phyloP scores from a whole-genome alignment of 2,888 invertebrate genomes.

The Micropterix aruncella region DNA sequence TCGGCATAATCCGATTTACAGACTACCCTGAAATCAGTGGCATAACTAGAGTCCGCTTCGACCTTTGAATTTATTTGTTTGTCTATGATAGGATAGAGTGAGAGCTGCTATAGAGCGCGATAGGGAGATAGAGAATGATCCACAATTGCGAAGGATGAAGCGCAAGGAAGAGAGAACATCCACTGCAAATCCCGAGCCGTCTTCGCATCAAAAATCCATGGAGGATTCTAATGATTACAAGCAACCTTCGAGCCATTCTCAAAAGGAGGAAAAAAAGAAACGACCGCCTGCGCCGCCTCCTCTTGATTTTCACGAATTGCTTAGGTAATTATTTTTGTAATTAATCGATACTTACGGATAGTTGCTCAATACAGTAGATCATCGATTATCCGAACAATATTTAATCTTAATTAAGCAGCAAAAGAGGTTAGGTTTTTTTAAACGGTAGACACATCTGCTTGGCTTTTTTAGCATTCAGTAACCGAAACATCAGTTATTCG shows the following conservation, averaged over 20 bases:
- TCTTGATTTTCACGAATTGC: slow-evolving; percentile 61
- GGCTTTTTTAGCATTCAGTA: too few species aligned
- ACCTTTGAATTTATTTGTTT: too few species aligned
- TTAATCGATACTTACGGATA: too few species aligned
- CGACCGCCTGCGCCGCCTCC: slow-evolving; percentile 51
- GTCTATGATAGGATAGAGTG: slow-evolving; percentile 56
- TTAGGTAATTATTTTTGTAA: too few species aligned
- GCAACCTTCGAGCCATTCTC: not conserved
- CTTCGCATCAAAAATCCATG: not conserved
- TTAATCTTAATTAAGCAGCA: not conserved
- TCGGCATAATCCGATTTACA: too few species aligned
- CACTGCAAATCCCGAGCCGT: not conserved
- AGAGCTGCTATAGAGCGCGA: slow-evolving; percentile 58
- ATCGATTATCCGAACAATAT: not conserved
- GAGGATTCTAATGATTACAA: not conserved
- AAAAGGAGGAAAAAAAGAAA: slow-evolving; percentile 29
- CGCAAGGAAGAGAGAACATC: slow-evolving; percentile 20
- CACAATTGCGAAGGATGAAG: slow-evolving; percentile 31
- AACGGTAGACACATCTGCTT: too few species aligned
- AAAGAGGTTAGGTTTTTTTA: too few species aligned
- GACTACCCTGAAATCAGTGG: too few species aligned
- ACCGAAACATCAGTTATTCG: too few species aligned
- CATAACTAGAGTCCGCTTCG: too few species aligned
- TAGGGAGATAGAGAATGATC: slow-evolving; percentile 56
- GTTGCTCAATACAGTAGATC: too few species aligned